Conservation (phyloP, 2,797 vertebrate species). For the Phrynocephalus forsythii region DNA sequence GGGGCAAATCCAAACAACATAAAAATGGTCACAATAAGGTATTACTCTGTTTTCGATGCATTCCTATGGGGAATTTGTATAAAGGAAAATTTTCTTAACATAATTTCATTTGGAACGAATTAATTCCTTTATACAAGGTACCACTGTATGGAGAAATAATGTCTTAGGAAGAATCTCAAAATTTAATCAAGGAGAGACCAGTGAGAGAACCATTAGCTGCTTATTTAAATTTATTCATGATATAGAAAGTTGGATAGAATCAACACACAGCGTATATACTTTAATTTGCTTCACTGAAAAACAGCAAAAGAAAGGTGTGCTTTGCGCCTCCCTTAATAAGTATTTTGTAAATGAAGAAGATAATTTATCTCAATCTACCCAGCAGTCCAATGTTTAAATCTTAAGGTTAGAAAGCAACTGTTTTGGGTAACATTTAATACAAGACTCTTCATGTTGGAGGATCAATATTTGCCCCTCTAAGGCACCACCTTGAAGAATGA, state of each 20-base stretch:
- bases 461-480: conserved; percentile 46
- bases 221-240: neutral
- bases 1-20: no score
- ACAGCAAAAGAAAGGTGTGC: neutral
- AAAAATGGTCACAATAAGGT: no score
- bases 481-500: conserved; percentile 39
- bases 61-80: no score
- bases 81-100: no score
- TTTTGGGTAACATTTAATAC: conserved; percentile 30
- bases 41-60: no score
- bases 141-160: neutral
- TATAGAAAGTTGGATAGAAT: neutral
- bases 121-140: no score
- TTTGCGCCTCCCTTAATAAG: conserved; percentile 7
- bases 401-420: neutral
- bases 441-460: conserved; percentile 31
- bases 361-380: conserved; percentile 25
- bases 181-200: neutral
- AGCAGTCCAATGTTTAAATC: conserved; percentile 4
- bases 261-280: neutral
- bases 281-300: neutral
- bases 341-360: neutral
- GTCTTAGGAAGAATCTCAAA: neutral
- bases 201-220: neutral
- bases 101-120: no score